Base-by-base conservation (phyloP, 2,113 vertebrate genomes). In the Rhagologus leucostigma region DNA sequence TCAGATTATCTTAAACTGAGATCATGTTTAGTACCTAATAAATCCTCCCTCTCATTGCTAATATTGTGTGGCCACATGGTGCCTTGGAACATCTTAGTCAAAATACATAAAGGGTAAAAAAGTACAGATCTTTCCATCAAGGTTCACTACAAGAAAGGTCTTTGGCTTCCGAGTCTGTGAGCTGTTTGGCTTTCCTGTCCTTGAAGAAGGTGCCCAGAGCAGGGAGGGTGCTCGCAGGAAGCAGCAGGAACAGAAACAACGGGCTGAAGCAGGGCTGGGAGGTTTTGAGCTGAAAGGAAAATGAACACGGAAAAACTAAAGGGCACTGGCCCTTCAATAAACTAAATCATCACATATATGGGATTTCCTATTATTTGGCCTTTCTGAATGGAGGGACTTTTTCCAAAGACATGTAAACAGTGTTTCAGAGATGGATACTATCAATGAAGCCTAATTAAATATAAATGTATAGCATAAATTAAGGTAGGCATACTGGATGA, bases 21-120 rank as follows among this genome's bases (percentile, higher is more conserved):
- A 91, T 96, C 79, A 91, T 92, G 55, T 87, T 68, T 98, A 89
- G 62, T 97, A 97, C 97, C 95, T 97, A 97, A 98, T 98, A 98
- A 98, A 98, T 98, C 87, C 53, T 94, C 81, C 52, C 49, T 83
- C 90, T 97, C 84, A 79, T 67, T 97, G 70, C 83, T 69, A 90
- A 85, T 90, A 84, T 78, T 92, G 22, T 83, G 77, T 83, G 82
- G 91, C 78, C 91, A 95, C 56, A 33, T 94, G 87, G 86, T 78
- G 67, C 93, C 80, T 97, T 95, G 83, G 94, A 95, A 94, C 71
- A 96, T 91, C 60, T 68, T 73, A 95, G 83, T 97, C 95, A 98
- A 95, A 97, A 87, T 47, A 55, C 46, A 95, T 94, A 70, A 96
- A 94, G 53, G 21, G 52, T 94, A 89, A 98, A 96, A 96, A 79